Percentiles rank a stretch among this genome's conserved stretches.
Conservation (phyloP, 2,113 vertebrate species). For the Phalacrocorax brasilianus region DNA sequence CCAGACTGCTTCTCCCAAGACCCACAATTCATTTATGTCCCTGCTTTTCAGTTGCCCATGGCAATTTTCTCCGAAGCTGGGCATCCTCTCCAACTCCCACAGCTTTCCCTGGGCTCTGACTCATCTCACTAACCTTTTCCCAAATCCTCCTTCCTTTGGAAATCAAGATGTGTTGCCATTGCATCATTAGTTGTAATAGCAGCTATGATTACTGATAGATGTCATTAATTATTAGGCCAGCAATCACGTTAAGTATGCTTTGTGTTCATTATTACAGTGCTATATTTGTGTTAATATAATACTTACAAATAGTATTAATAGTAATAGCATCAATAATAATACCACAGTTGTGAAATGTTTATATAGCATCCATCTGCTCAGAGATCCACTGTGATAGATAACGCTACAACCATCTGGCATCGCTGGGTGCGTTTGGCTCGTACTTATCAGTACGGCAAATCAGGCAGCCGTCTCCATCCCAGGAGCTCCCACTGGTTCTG, state of each 20-base stretch:
- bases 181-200: neutral
- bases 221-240: neutral
- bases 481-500: neutral
- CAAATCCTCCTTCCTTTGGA: neutral
- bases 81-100: neutral
- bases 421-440: neutral
- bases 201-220: neutral
- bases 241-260: neutral
- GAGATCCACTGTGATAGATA: neutral
- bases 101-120: neutral
- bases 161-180: neutral
- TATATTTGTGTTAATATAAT: neutral
- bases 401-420: neutral
- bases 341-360: neutral
- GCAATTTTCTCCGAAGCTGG: neutral
- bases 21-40: neutral
- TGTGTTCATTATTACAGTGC: neutral
- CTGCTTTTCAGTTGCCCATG: neutral
- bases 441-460: neutral
- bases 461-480: neutral
- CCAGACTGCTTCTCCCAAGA: neutral
- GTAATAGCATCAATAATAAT: constrained; percentile 16
- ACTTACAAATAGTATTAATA: constrained; percentile 6
- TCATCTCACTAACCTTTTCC: neutral
- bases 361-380: constrained; percentile 1